Conservation (phyloP, 2,888 invertebrate genomes). For the Sesia apiformis region DNA sequence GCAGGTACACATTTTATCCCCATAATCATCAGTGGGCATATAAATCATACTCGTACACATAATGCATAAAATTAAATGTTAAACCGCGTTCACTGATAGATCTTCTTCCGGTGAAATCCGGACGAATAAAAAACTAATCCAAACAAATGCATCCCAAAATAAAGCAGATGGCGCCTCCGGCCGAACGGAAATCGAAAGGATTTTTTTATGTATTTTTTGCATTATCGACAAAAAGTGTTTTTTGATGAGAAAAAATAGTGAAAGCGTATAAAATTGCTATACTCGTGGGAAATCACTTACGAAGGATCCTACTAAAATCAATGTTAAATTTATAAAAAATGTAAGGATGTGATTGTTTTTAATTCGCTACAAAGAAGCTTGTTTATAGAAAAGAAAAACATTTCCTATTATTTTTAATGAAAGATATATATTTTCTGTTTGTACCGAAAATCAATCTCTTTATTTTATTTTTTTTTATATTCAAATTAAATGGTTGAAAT, state of each 20-base stretch:
- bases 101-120: slow-evolving; percentile 60
- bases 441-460: too few relatives aligned
- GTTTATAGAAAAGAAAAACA: too few relatives aligned
- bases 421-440: too few relatives aligned
- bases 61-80: slow-evolving; percentile 40
- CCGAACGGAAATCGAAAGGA: slow-evolving; percentile 68
- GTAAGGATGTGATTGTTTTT: too few relatives aligned
- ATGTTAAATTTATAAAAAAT: too few relatives aligned
- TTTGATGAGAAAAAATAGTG: slow-evolving; percentile 39
- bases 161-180: slow-evolving; percentile 64
- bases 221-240: slow-evolving; percentile 42
- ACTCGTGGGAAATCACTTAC: neutral
- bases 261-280: slow-evolving; percentile 29
- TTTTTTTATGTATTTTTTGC: slow-evolving; percentile 40
- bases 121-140: slow-evolving; percentile 42
- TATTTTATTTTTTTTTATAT: too few relatives aligned
- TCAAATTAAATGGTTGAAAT: too few relatives aligned
- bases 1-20: too few relatives aligned
- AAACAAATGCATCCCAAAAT: slow-evolving; percentile 62
- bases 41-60: slow-evolving; percentile 4
- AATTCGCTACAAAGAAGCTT: too few relatives aligned
- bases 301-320: too few relatives aligned
- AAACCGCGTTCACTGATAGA: slow-evolving; percentile 37
- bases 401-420: too few relatives aligned
- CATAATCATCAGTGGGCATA: too few relatives aligned